These are phyloP conservation scores for Pyrgus malvae DNA, from an alignment of 2,888 invertebrate species.

Conservation along the genomic window DNA sequence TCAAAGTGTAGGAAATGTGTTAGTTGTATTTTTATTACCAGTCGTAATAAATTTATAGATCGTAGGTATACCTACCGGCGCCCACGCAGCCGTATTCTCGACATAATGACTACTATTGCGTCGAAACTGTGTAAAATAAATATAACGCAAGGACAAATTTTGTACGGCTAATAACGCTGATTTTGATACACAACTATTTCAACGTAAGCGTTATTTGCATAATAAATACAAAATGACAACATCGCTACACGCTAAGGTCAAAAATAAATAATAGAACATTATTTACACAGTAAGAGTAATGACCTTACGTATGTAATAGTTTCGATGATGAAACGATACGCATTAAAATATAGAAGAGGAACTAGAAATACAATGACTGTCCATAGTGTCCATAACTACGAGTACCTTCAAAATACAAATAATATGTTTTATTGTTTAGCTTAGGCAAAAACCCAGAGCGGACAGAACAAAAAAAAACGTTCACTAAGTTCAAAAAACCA, in stretches of 20 bases:
- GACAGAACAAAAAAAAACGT: too few relatives aligned
- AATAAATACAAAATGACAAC: not conserved
- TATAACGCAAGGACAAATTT: conserved; percentile 51
- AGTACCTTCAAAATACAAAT: too few relatives aligned
- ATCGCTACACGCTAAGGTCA: not conserved
- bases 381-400: too few relatives aligned
- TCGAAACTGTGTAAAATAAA: conserved; percentile 56
- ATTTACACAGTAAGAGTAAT: too few relatives aligned
- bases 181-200: conserved; percentile 1
- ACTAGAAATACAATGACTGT: too few relatives aligned
- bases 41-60: conserved; percentile 73
- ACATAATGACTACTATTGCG: conserved; percentile 59
- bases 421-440: too few relatives aligned
- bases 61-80: conserved; percentile 58
- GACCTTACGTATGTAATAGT: too few relatives aligned
- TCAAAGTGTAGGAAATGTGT: conserved; percentile 79
- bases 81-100: conserved; percentile 63
- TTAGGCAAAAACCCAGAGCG: too few relatives aligned
- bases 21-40: conserved; percentile 75
- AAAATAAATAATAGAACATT: too few relatives aligned
- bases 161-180: conserved; percentile 13
- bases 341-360: too few relatives aligned
- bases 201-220: not conserved
- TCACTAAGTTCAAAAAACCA: too few relatives aligned
- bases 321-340: too few relatives aligned